phyloP scores from a whole-genome alignment of 1,140 invertebrate species.

The Matsumurasca onukii region DNA sequence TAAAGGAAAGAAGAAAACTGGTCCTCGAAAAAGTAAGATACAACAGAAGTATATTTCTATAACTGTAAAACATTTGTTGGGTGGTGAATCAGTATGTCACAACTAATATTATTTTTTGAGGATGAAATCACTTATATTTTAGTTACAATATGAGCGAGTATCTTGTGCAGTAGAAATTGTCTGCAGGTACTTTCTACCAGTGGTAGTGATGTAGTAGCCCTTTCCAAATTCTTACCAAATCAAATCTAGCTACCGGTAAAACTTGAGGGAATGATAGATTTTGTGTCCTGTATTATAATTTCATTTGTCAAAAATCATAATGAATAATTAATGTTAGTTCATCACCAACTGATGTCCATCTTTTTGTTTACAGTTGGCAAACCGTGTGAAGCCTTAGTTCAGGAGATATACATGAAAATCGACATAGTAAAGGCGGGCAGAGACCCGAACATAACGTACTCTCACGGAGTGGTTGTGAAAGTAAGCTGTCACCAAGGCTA shows the following conservation, averaged over 20 bases:
- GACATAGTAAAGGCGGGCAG: slow-evolving; percentile 63
- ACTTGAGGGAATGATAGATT: too few species aligned
- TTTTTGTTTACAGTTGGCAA: background rate
- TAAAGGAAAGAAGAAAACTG: slow-evolving; percentile 42
- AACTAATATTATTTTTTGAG: too few species aligned
- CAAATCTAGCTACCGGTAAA: too few species aligned
- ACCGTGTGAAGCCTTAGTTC: slow-evolving; percentile 58
- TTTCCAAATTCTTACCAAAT: too few species aligned
- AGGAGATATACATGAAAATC: slow-evolving; percentile 63
- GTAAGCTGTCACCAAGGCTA: slow-evolving; percentile 68
- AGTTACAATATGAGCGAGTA: too few species aligned
- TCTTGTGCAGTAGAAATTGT: too few species aligned
- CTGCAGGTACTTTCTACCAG: too few species aligned
- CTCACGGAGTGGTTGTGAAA: slow-evolving; percentile 41
- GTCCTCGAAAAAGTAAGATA: slow-evolving; percentile 44
- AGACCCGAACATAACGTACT: slow-evolving; percentile 60
- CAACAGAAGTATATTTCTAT: too few species aligned
- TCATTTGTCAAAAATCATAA: background rate
- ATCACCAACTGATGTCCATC: background rate
- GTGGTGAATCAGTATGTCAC: too few species aligned
- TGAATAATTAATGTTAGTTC: background rate
- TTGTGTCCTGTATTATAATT: background rate
- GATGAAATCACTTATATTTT: too few species aligned
- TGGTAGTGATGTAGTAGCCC: too few species aligned
- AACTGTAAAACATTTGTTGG: too few species aligned